A percentile compares a stretch with the other conserved stretches of the same genome.
Conservation (phyloP, 2,888 invertebrate genomes). For the Orthonychiurus folsomi region DNA sequence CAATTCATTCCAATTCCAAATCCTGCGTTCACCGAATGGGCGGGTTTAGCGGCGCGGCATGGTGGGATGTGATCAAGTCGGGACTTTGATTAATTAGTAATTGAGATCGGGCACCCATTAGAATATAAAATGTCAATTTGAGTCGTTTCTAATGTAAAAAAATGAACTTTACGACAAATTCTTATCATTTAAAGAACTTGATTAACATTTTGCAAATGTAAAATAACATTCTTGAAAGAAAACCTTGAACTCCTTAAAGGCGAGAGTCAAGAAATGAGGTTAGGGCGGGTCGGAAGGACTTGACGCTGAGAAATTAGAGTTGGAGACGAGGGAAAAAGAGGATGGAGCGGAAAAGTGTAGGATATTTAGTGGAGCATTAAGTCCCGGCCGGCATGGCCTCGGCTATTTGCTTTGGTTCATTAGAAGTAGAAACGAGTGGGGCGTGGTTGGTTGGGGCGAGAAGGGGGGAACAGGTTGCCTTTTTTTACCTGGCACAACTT, state of each 20-base stretch:
- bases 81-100: neutral
- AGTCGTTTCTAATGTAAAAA: too few relatives aligned
- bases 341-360: neutral
- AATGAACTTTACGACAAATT: too few relatives aligned
- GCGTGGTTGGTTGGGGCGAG: neutral
- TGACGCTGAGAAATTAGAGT: neutral
- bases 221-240: too few relatives aligned
- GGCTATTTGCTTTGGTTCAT: neutral
- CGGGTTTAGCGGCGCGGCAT: too few relatives aligned
- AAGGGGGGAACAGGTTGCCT: neutral
- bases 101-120: too few relatives aligned
- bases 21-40: too few relatives aligned
- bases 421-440: conserved; percentile 1
- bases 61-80: too few relatives aligned
- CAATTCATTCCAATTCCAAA: neutral
- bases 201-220: neutral
- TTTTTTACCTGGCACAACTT: neutral
- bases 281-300: neutral
- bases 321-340: neutral
- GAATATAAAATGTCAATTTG: too few relatives aligned
- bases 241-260: neutral
- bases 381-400: neutral
- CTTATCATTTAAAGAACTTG: too few relatives aligned
- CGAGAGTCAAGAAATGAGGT: neutral
- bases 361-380: neutral